Evolutionary conservation across 2,113 vertebrate species (phyloP).

Genomic region (Calidris pygmaea): DNA sequence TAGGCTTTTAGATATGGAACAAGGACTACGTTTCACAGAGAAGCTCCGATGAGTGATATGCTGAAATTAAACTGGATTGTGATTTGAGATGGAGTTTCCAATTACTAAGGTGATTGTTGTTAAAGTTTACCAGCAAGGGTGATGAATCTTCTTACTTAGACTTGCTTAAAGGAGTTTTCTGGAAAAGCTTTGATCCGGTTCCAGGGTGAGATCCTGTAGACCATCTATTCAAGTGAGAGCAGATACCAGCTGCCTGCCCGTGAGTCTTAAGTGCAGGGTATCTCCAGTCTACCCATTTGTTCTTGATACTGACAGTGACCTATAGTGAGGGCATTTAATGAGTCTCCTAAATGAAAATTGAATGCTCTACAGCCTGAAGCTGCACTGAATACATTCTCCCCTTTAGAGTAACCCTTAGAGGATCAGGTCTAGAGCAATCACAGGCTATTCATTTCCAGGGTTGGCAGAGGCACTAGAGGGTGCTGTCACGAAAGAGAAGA

Average conservation of each 20-base stretch:
- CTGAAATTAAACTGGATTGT: background rate
- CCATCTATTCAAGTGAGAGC: background rate
- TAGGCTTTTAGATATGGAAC: background rate
- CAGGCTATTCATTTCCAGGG: background rate
- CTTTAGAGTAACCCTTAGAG: background rate
- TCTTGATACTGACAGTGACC: background rate
- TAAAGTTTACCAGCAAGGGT: background rate
- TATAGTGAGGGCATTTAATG: rapidly evolving
- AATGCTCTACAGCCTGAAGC: background rate
- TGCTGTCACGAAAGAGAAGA: background rate
- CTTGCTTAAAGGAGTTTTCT: background rate
- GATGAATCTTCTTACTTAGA: background rate
- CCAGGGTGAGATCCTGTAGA: background rate
- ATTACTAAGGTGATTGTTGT: rapidly evolving
- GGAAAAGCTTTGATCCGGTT: background rate
- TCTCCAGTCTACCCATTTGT: background rate
- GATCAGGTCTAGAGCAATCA: background rate
- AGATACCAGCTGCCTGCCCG: background rate
- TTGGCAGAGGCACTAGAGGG: background rate
- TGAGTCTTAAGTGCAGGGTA: rapidly evolving
- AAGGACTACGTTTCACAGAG: background rate
- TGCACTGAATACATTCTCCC: background rate
- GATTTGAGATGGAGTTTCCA: background rate
- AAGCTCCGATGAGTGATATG: background rate
- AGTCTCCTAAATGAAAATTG: background rate